These are phyloP conservation scores for Notarius lentiginosus DNA, from an alignment of 2,113 vertebrate species.

Conservation along the genomic window DNA sequence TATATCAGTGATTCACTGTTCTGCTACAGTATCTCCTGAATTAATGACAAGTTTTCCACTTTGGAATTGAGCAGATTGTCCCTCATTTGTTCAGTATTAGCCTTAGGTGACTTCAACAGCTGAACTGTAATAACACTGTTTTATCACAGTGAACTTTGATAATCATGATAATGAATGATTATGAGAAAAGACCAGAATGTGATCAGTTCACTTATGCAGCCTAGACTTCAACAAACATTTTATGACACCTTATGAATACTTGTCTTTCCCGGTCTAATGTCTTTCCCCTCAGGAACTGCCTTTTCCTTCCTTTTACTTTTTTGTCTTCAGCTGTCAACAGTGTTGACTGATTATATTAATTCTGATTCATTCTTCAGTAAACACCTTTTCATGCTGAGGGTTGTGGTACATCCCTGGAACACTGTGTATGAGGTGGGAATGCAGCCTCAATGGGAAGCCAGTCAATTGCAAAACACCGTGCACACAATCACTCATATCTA, in stretches of 20 bases:
- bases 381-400: not conserved
- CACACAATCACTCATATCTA: not conserved
- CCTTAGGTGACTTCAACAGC: not conserved
- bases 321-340: not conserved
- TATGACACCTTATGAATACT: slow-evolving; percentile 34
- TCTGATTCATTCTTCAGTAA: not conserved
- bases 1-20: not conserved
- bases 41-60: not conserved
- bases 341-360: slow-evolving; percentile 14
- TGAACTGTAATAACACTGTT: slow-evolving; percentile 14
- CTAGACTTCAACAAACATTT: slow-evolving; percentile 30
- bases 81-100: not conserved
- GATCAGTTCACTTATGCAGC: slow-evolving; percentile 24
- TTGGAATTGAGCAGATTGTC: not conserved
- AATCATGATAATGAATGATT: not conserved
- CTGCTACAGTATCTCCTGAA: not conserved
- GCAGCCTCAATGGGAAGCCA: not conserved
- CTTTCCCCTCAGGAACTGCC: slow-evolving; percentile 11
- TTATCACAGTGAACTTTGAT: not conserved
- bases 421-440: not conserved
- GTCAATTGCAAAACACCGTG: not conserved
- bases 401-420: not conserved
- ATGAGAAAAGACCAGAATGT: slow-evolving; percentile 26
- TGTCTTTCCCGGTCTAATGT: slow-evolving; percentile 16
- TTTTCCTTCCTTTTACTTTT: slow-evolving; percentile 21